A percentile compares a stretch with the other conserved stretches of the same genome.
phyloP scores from a whole-genome alignment of 2,797 vertebrate genomes.

The Thunnus albacares region DNA sequence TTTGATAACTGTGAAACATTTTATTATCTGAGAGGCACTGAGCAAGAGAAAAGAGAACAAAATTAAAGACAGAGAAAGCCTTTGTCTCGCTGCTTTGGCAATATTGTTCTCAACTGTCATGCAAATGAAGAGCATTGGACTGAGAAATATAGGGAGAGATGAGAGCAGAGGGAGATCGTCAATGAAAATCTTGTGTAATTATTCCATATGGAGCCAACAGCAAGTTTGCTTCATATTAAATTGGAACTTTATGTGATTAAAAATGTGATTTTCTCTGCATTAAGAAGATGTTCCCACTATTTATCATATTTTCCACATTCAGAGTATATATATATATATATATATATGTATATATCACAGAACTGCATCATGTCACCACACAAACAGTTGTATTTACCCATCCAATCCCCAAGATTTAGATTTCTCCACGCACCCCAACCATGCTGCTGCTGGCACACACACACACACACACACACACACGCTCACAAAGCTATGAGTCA shows the following conservation, averaged over 20 bases:
- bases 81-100: slow-evolving; percentile 66
- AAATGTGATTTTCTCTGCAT: neutral
- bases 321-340: neutral
- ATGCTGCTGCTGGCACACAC: slow-evolving; percentile 34
- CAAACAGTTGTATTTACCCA: slow-evolving; percentile 30
- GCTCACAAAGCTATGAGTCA: slow-evolving; percentile 54
- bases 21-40: slow-evolving; percentile 52
- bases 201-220: slow-evolving; percentile 31
- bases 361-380: slow-evolving; percentile 17
- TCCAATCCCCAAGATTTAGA: slow-evolving; percentile 38
- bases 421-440: slow-evolving; percentile 12
- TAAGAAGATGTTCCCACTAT: neutral
- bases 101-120: slow-evolving; percentile 72
- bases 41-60: slow-evolving; percentile 51
- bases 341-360: neutral
- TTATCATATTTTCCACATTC: slow-evolving; percentile 1
- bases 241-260: neutral
- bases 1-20: slow-evolving; percentile 35
- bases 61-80: slow-evolving; percentile 57
- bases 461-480: slow-evolving; percentile 24
- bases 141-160: slow-evolving; percentile 44
- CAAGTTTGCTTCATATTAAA: slow-evolving; percentile 3
- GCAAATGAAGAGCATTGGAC: slow-evolving; percentile 71
- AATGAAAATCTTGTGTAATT: slow-evolving; percentile 21
- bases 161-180: slow-evolving; percentile 37